A percentile compares a stretch with the other conserved stretches of the same genome.
Conservation (phyloP, 2,797 vertebrate species). For the Rhincodon typus region DNA sequence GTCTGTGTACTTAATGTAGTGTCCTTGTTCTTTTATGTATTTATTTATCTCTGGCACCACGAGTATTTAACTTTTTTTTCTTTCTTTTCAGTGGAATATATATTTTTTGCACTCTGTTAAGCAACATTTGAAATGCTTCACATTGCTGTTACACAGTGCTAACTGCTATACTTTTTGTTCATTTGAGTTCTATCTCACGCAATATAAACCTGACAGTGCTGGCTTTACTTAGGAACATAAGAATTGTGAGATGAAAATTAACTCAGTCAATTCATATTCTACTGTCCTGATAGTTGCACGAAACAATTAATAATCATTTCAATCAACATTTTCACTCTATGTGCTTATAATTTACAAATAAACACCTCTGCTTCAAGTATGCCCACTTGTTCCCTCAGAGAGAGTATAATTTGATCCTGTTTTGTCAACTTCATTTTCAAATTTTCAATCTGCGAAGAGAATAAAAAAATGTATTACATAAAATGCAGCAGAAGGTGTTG, state of each 20-base stretch:
- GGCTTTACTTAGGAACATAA: neutral
- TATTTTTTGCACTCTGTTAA: no score
- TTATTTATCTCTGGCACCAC: neutral
- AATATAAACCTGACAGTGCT: neutral
- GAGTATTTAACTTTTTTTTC: neutral
- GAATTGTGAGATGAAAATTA: neutral
- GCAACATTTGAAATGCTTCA: no score
- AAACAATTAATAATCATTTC: neutral
- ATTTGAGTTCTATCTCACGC: neutral
- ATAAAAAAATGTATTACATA: slow-evolving; percentile 36
- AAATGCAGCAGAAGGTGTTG: neutral
- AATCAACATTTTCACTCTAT: neutral
- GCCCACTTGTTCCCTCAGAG: slow-evolving; percentile 52
- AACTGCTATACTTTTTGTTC: neutral
- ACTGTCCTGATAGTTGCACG: neutral
- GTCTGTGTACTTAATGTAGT: neutral
- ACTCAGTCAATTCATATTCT: neutral
- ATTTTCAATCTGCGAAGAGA: slow-evolving; percentile 51
- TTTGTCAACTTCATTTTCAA: slow-evolving; percentile 50
- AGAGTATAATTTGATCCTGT: slow-evolving; percentile 54
- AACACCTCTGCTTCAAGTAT: slow-evolving; percentile 53
- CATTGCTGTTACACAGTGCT: neutral
- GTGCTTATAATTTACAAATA: neutral
- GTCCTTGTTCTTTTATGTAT: neutral
- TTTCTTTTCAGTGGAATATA: neutral